These are phyloP conservation scores for Timandra comae DNA, from an alignment of 2,888 invertebrate genomes.

Conservation along the genomic window DNA sequence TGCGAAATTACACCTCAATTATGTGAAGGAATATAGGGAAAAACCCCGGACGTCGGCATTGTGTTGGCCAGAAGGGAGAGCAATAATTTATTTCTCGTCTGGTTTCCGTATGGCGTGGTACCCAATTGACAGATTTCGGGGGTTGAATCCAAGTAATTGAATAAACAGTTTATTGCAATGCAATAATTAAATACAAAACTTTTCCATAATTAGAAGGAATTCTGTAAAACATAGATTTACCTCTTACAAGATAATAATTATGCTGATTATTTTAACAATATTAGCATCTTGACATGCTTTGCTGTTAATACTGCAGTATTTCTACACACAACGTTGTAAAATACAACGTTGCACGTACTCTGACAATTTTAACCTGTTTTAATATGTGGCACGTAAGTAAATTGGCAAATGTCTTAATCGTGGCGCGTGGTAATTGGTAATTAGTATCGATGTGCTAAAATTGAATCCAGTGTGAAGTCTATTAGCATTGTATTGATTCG, in stretches of 20 bases:
- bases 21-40: constrained; percentile 47
- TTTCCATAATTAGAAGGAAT: too few relatives aligned
- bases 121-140: constrained; percentile 33
- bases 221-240: too few relatives aligned
- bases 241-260: too few relatives aligned
- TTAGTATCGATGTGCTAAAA: constrained; percentile 68
- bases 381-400: constrained; percentile 8
- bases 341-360: constrained; percentile 15
- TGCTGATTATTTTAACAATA: too few relatives aligned
- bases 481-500: constrained; percentile 58
- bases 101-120: constrained; percentile 47
- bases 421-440: constrained; percentile 53
- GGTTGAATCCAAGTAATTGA: constrained; percentile 30
- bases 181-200: too few relatives aligned
- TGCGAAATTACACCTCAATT: constrained; percentile 65
- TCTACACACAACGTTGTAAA: constrained; percentile 17
- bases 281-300: constrained; percentile 14
- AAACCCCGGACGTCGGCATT: constrained; percentile 44
- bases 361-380: constrained; percentile 18
- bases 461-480: constrained; percentile 46
- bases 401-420: constrained; percentile 39
- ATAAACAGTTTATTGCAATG: too few relatives aligned
- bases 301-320: constrained; percentile 14
- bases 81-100: constrained; percentile 55
- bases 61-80: constrained; percentile 47